Percentiles rank a stretch among this genome's conserved stretches.
Conservation (phyloP, 1,140 invertebrate genomes). For the Lepidostoma basale region DNA sequence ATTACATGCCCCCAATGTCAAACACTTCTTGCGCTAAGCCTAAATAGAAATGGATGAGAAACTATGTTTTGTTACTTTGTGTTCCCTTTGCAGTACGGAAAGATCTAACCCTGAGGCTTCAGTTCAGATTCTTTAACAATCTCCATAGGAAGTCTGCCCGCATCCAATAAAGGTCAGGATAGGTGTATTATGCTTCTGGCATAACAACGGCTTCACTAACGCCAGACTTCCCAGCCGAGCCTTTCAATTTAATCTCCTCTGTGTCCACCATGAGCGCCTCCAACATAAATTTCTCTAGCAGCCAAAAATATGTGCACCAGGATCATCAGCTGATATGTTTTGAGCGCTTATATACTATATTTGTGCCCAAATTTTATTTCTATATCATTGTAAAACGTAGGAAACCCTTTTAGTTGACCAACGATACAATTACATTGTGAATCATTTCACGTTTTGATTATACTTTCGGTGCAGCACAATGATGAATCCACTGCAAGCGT, state of each 20-base stretch:
- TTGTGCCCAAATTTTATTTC: too few species aligned
- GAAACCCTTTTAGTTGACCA: too few species aligned
- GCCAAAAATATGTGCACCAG: too few species aligned
- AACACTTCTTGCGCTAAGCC: not conserved
- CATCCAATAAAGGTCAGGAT: constrained; percentile 82
- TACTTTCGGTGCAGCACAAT: too few species aligned
- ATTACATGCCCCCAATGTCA: not conserved
- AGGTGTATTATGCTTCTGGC: constrained; percentile 74
- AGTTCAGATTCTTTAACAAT: constrained; percentile 93
- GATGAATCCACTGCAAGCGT: not conserved
- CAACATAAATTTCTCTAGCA: too few species aligned
- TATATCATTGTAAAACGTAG: too few species aligned
- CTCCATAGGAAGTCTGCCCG: constrained; percentile 81
- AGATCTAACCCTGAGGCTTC: constrained; percentile 89
- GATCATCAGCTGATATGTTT: too few species aligned
- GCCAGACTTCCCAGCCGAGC: constrained; percentile 54
- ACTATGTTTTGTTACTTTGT: constrained; percentile 50
- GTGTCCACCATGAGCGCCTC: too few species aligned
- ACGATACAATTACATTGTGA: too few species aligned
- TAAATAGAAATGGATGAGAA: constrained; percentile 21
- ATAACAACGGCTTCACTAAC: constrained; percentile 60
- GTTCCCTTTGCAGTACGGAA: constrained; percentile 82
- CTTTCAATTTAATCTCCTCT: constrained; percentile 48
- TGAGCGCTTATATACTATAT: too few species aligned
- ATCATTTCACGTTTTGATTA: too few species aligned